Conservation (phyloP, 2,888 invertebrate genomes). For the Drosophila flavopinicola region DNA sequence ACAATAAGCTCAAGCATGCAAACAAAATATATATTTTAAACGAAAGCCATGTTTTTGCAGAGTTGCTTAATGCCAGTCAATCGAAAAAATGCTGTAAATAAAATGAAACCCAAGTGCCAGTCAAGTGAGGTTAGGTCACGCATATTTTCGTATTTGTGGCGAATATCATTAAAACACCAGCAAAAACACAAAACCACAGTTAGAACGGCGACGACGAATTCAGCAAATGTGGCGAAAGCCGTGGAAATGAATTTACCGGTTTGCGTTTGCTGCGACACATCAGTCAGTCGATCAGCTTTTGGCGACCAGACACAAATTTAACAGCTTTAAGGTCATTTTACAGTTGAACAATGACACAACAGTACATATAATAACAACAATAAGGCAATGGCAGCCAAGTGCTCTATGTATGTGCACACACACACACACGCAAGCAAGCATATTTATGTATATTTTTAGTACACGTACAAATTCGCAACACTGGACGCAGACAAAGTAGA, state of each 20-base stretch:
- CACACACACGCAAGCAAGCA: constrained; percentile 26
- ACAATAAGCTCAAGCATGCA: neutral
- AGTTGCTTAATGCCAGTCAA: neutral
- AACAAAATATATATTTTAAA: constrained; percentile 8
- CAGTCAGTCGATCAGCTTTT: constrained; percentile 33
- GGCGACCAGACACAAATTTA: constrained; percentile 54
- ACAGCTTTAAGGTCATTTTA: constrained; percentile 80
- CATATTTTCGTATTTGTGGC: constrained; percentile 15
- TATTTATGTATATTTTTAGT: constrained; percentile 57
- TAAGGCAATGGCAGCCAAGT: constrained; percentile 69
- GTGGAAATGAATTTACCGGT: constrained; percentile 42
- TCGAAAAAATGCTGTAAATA: constrained; percentile 1
- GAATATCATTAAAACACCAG: constrained; percentile 26
- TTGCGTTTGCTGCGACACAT: neutral
- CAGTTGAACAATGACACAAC: constrained; percentile 68
- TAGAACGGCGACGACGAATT: neutral
- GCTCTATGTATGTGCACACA: constrained; percentile 22
- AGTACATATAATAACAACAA: constrained; percentile 59
- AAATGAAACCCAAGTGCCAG: constrained; percentile 7
- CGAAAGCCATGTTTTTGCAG: neutral
- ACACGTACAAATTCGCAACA: constrained; percentile 53
- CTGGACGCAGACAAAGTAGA: constrained; percentile 30
- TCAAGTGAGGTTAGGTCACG: constrained; percentile 44
- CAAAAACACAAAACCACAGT: constrained; percentile 8
- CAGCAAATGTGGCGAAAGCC: constrained; percentile 26